Percentiles rank a stretch among this genome's conserved stretches.
phyloP scores from a whole-genome alignment of 2,888 invertebrate species.

The Subacronicta megacephala region DNA sequence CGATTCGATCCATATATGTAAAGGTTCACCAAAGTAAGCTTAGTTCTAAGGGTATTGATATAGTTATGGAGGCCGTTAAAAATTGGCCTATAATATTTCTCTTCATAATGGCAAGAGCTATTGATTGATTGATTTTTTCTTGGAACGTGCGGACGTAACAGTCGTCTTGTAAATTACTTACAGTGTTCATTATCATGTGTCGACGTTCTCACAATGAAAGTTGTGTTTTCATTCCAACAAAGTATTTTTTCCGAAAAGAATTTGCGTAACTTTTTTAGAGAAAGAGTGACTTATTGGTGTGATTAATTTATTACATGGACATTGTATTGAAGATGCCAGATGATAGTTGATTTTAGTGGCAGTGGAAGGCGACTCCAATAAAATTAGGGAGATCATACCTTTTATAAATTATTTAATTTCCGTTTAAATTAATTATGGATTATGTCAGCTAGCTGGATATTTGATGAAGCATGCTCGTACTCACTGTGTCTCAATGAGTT shows the following conservation, averaged over 20 bases:
- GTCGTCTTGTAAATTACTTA: constrained; percentile 14
- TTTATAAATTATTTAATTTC: too few relatives aligned
- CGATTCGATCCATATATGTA: too few relatives aligned
- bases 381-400: too few relatives aligned
- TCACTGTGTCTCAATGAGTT: constrained; percentile 96
- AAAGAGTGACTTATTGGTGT: too few relatives aligned
- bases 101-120: background rate
- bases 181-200: constrained; percentile 33
- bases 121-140: constrained; percentile 28
- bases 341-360: too few relatives aligned
- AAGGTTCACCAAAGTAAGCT: too few relatives aligned
- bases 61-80: too few relatives aligned
- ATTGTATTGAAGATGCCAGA: too few relatives aligned
- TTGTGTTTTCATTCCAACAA: background rate
- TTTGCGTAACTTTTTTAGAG: constrained; percentile 1
- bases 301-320: too few relatives aligned
- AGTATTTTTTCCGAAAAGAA: constrained; percentile 8
- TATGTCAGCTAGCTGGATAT: background rate
- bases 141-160: constrained; percentile 19
- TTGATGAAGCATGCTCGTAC: constrained; percentile 74
- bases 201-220: constrained; percentile 23
- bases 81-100: background rate
- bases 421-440: background rate
- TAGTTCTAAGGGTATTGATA: too few relatives aligned
- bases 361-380: too few relatives aligned